phyloP scores from a whole-genome alignment of 2,797 vertebrate genomes.

The Manis crassicaudata region DNA sequence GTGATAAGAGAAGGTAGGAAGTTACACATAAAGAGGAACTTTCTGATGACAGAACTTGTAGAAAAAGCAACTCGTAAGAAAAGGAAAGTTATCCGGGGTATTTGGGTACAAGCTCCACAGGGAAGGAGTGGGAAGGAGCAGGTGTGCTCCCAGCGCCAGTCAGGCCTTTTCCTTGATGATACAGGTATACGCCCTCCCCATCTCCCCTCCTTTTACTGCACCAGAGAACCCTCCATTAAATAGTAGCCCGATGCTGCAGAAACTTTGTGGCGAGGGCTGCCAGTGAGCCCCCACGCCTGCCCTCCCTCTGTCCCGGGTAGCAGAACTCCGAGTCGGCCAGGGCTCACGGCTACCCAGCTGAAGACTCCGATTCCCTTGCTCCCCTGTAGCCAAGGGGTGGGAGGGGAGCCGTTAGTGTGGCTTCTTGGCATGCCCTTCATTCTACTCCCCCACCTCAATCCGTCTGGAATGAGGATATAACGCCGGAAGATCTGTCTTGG shows the following conservation, averaged over 20 bases:
- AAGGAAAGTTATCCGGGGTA: not conserved
- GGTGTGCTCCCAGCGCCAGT: not conserved
- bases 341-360: not conserved
- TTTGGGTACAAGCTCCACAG: accelerated
- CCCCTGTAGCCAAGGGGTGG: not conserved
- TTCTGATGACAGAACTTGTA: not conserved
- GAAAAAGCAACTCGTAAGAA: not conserved
- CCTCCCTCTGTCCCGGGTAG: not conserved
- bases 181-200: too few relatives aligned
- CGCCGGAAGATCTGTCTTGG: not conserved
- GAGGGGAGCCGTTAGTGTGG: not conserved
- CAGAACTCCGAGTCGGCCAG: not conserved
- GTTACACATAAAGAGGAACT: not conserved
- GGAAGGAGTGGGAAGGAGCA: not conserved
- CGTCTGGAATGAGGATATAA: not conserved
- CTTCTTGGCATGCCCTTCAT: not conserved
- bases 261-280: not conserved
- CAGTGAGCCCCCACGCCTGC: accelerated
- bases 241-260: not conserved
- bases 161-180: not conserved
- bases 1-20: not conserved
- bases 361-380: not conserved
- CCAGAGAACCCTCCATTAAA: not conserved
- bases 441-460: not conserved
- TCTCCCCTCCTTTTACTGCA: not conserved